A percentile compares a stretch with the other conserved stretches of the same genome.
Conservation (phyloP, 2,113 vertebrate genomes). For the Dromiciops gliroides region DNA sequence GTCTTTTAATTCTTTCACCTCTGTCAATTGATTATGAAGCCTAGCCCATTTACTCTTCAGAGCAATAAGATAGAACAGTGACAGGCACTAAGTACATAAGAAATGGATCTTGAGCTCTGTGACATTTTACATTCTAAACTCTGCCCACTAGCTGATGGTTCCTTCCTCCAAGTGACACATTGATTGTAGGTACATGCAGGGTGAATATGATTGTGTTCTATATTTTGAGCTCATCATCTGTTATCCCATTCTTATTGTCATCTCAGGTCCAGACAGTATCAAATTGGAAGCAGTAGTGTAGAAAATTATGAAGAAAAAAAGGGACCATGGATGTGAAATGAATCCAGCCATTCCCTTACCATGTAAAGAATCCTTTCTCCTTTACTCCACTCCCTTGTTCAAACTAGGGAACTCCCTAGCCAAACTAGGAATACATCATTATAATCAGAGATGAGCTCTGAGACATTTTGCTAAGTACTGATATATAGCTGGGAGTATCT, state of each 20-base stretch:
- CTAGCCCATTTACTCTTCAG: neutral
- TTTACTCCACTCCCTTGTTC: constrained; percentile 20
- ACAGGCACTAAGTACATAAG: constrained; percentile 72
- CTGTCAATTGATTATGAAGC: constrained; percentile 56
- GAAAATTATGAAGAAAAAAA: constrained; percentile 86
- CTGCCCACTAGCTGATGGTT: constrained; percentile 74
- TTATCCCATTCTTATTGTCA: constrained; percentile 84
- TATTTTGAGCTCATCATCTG: constrained; percentile 83
- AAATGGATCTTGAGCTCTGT: constrained; percentile 66
- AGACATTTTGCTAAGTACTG: neutral
- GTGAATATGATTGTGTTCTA: constrained; percentile 73
- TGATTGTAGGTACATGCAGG: constrained; percentile 73
- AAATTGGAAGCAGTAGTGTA: constrained; percentile 85
- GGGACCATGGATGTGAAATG: constrained; percentile 83
- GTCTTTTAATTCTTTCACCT: constrained; percentile 29
- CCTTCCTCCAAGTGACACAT: constrained; percentile 82
- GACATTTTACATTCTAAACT: constrained; percentile 79
- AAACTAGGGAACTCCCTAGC: no score
- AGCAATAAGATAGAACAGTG: constrained; percentile 46
- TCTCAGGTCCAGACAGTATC: constrained; percentile 79
- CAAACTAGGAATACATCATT: neutral
- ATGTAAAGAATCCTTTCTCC: constrained; percentile 41
- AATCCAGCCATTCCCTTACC: constrained; percentile 72
- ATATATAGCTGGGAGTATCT: neutral
- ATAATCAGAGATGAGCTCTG: constrained; percentile 39